Conservation (phyloP, 2,113 vertebrate genomes). For the Daphoenositta chrysoptera region DNA sequence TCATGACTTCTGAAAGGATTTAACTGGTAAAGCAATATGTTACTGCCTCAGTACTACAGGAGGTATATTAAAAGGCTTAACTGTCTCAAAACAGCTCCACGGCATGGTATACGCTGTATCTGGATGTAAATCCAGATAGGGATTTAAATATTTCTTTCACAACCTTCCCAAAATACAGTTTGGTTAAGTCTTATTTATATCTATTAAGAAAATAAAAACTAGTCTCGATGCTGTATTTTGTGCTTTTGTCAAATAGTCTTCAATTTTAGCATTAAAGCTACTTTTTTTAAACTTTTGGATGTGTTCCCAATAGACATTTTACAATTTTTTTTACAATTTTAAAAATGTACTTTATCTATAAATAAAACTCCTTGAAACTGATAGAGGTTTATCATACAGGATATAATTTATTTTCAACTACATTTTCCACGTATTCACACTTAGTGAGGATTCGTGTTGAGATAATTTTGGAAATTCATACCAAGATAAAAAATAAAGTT, state of each 20-base stretch:
- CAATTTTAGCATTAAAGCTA: conserved; percentile 55
- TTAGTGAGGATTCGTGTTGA: conserved; percentile 31
- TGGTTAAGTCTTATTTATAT: conserved; percentile 45
- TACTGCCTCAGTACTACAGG: conserved; percentile 23
- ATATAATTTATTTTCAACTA: conserved; percentile 37
- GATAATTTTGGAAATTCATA: conserved; percentile 48
- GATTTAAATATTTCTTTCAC: conserved; percentile 49
- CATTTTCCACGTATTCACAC: conserved; percentile 17
- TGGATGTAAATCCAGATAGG: background rate
- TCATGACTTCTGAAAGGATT: conserved; percentile 34
- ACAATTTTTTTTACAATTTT: conserved; percentile 51
- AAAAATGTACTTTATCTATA: conserved; percentile 63
- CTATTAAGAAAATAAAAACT: conserved; percentile 64
- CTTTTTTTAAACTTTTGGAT: conserved; percentile 60
- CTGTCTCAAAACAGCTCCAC: conserved; percentile 35
- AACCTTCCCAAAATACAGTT: conserved; percentile 35
- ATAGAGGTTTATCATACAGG: conserved; percentile 38
- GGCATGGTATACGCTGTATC: background rate
- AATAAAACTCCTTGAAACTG: conserved; percentile 43
- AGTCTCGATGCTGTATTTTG: background rate
- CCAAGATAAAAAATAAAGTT: conserved; percentile 14
- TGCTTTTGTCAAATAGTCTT: conserved; percentile 44
- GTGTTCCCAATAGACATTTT: conserved; percentile 47
- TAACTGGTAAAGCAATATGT: conserved; percentile 28
- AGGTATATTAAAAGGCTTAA: conserved; percentile 41